Conservation (phyloP, 2,797 vertebrate species). For the Danio aesculapii region DNA sequence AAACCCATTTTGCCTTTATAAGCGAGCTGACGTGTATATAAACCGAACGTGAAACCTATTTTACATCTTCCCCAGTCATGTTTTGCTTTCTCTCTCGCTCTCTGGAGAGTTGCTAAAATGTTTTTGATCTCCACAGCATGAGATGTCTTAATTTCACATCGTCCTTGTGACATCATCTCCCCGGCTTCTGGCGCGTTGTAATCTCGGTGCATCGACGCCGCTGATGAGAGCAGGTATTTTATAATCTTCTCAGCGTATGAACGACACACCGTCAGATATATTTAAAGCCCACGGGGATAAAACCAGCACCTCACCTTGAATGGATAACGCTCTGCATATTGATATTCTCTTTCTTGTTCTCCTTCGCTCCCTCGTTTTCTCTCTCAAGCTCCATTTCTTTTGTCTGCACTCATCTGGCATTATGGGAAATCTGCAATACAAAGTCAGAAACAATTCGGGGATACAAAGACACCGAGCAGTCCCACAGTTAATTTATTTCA, state of each 20-base stretch:
- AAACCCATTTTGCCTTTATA: neutral
- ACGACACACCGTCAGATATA: conserved; percentile 61
- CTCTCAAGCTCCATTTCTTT: conserved; percentile 35
- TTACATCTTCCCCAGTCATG: neutral
- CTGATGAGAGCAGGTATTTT: conserved; percentile 54
- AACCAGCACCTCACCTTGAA: conserved; percentile 37
- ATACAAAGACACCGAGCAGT: conserved; percentile 40
- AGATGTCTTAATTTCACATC: conserved; percentile 52
- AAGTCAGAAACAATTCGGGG: conserved; percentile 36
- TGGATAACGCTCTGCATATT: conserved; percentile 49
- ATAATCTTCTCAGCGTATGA: conserved; percentile 58
- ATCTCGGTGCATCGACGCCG: conserved; percentile 50
- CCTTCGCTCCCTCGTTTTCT: conserved; percentile 23
- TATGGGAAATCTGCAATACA: conserved; percentile 51
- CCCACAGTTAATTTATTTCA: conserved; percentile 46
- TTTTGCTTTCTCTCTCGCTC: conserved; percentile 2
- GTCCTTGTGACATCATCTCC: conserved; percentile 45
- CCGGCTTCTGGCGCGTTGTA: conserved; percentile 26
- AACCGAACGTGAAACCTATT: neutral
- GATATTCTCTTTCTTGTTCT: conserved; percentile 48
- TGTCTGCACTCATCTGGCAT: conserved; percentile 32
- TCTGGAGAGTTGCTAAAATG: conserved; percentile 17
- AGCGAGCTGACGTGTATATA: neutral
- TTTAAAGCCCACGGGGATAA: conserved; percentile 61
- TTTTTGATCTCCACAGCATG: conserved; percentile 32